These are phyloP conservation scores for Upupa epops DNA, from an alignment of 2,113 vertebrate genomes.

Conservation along the genomic window DNA sequence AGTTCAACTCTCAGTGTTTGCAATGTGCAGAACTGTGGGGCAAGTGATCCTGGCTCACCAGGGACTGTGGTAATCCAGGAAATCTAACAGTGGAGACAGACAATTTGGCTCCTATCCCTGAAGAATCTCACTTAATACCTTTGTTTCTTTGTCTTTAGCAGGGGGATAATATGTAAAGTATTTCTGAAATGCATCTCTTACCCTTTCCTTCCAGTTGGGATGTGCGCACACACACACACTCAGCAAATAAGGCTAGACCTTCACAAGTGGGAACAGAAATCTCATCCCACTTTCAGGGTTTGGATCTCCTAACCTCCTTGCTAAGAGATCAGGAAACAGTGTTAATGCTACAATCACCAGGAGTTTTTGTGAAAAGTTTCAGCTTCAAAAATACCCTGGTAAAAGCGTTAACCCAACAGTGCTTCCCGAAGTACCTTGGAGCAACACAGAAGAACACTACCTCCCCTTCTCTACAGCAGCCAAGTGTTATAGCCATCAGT, in stretches of 20 bases:
- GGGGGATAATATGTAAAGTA: not conserved
- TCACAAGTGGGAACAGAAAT: not conserved
- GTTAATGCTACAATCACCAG: fast-evolving
- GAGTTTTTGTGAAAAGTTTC: not conserved
- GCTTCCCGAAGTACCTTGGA: not conserved
- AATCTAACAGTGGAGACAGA: not conserved
- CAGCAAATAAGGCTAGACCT: not conserved
- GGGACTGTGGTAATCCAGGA: not conserved
- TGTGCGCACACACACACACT: not conserved
- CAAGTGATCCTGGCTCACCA: not conserved
- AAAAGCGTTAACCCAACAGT: not conserved
- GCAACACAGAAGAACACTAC: not conserved
- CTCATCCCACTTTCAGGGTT: not conserved
- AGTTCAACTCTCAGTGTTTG: not conserved
- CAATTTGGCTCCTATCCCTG: not conserved
- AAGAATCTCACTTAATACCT: not conserved
- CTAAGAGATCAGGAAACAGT: not conserved
- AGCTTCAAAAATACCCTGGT: not conserved
- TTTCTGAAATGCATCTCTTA: not conserved
- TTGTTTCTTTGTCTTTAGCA: not conserved
- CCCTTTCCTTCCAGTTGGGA: fast-evolving
- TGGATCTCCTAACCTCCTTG: not conserved
- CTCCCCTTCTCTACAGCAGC: not conserved
- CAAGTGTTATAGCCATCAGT: not conserved
- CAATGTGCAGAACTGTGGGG: not conserved